A percentile compares a stretch with the other conserved stretches of the same genome.
phyloP scores from a whole-genome alignment of 2,797 vertebrate genomes.

The Triplophysa yarkandensis region DNA sequence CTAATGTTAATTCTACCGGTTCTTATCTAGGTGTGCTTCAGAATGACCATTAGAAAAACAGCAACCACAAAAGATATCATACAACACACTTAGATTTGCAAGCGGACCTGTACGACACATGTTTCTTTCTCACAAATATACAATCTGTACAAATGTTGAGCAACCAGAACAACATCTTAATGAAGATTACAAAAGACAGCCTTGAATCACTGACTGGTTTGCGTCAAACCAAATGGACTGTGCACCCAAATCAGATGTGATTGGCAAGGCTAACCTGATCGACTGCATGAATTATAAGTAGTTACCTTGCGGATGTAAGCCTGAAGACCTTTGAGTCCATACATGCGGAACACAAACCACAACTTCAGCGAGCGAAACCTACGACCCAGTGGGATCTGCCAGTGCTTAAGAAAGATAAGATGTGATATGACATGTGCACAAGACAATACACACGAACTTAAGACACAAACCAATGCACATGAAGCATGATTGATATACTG shows the following conservation, averaged over 20 bases:
- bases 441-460: conserved; percentile 1
- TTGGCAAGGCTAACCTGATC: conserved; percentile 68
- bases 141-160: not conserved
- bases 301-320: conserved; percentile 91
- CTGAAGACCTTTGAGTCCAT: conserved; percentile 88
- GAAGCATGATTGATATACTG: too few relatives aligned
- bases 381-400: conserved; percentile 94
- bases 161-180: not conserved
- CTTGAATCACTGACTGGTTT: conserved; percentile 2
- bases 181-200: conserved; percentile 12
- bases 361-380: conserved; percentile 95
- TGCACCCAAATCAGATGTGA: conserved; percentile 47
- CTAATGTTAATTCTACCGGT: too few relatives aligned
- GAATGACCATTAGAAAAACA: too few relatives aligned
- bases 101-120: not conserved
- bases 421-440: conserved; percentile 33
- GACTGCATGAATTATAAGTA: conserved; percentile 54
- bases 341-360: conserved; percentile 96
- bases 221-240: conserved; percentile 46
- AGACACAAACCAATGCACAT: not conserved
- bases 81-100: too few relatives aligned
- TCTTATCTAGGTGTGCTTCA: too few relatives aligned
- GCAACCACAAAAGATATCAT: too few relatives aligned
- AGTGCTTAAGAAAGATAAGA: conserved; percentile 80
- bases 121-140: not conserved